Conservation (phyloP, 2,113 vertebrate genomes). For the Grus americana region DNA sequence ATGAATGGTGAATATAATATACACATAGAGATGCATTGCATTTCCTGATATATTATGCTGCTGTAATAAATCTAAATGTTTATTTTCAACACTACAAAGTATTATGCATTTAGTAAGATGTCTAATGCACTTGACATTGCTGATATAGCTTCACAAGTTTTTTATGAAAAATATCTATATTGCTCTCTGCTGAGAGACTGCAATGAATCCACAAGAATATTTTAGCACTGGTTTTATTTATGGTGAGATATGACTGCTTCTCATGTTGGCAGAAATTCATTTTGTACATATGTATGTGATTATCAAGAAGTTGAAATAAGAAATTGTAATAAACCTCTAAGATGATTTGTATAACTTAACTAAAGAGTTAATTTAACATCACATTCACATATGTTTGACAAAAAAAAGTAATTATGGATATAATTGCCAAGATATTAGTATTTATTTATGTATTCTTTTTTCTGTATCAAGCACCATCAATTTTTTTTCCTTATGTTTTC, state of each 20-base stretch:
- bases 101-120: constrained; percentile 30
- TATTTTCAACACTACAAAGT: neutral
- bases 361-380: neutral
- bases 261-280: neutral
- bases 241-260: neutral
- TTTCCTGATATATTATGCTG: neutral
- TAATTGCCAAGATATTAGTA: neutral
- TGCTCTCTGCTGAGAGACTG: neutral
- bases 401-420: neutral
- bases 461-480: neutral
- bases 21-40: neutral
- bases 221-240: neutral
- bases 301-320: neutral
- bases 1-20: neutral
- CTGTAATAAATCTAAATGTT: neutral
- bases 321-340: neutral
- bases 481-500: neutral
- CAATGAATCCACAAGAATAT: neutral
- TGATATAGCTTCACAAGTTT: neutral
- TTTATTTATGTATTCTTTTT: neutral
- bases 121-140: neutral
- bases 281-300: neutral
- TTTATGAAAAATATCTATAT: neutral
- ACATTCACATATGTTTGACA: neutral
- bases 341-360: neutral